phyloP scores from a whole-genome alignment of 2,888 invertebrate genomes.

The Clusia tigrina region DNA sequence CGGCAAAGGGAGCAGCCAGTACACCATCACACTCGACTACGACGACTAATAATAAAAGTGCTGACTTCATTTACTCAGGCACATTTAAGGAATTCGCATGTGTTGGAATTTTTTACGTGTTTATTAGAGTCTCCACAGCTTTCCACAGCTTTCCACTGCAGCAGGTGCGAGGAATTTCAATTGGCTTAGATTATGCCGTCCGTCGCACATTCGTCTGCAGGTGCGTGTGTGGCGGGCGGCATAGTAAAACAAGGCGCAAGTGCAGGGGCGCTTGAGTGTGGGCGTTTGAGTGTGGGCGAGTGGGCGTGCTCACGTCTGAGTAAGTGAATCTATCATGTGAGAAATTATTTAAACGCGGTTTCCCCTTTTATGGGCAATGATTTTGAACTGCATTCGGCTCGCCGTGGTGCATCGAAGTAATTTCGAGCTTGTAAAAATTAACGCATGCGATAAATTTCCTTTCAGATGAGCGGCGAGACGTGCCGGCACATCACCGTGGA shows the following conservation, averaged over 20 bases:
- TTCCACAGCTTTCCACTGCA: neutral
- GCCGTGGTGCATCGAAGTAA: too few species aligned
- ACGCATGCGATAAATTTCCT: constrained; percentile 1
- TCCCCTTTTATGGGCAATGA: too few species aligned
- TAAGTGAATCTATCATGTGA: neutral
- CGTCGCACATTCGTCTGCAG: too few species aligned
- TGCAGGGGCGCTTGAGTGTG: too few species aligned
- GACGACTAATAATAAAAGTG: constrained; percentile 38
- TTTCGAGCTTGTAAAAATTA: neutral
- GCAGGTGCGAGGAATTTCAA: constrained; percentile 18
- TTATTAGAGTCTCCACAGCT: neutral
- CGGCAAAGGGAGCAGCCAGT: too few species aligned
- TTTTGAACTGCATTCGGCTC: too few species aligned
- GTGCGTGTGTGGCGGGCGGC: neutral
- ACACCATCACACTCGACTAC: neutral
- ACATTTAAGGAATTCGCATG: constrained; percentile 7
- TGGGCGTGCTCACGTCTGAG: too few species aligned
- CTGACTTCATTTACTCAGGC: constrained; percentile 45
- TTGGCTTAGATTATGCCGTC: too few species aligned
- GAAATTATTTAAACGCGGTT: constrained; percentile 1
- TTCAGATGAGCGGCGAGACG: neutral
- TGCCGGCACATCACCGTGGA: neutral
- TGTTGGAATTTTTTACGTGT: constrained; percentile 7
- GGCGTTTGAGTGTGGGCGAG: too few species aligned
- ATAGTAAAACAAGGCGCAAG: too few species aligned